phyloP scores from a whole-genome alignment of 2,888 invertebrate species.

The Pyrrhopygopsis socrates region DNA sequence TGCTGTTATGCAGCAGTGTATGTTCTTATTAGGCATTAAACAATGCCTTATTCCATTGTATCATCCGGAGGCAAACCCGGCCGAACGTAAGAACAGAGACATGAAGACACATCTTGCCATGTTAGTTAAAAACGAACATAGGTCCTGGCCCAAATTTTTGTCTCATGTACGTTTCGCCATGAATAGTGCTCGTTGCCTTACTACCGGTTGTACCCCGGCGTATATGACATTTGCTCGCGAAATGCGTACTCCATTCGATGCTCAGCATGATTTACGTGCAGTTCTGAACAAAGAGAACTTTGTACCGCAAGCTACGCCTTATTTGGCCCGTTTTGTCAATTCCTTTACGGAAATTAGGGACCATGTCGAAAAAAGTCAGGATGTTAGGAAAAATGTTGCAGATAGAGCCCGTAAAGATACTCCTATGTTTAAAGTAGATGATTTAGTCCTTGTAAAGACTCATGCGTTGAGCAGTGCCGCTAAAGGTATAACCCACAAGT shows the following conservation, averaged over 20 bases:
- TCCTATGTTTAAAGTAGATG: background rate
- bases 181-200: constrained; percentile 32
- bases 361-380: constrained; percentile 32
- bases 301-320: constrained; percentile 82
- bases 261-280: constrained; percentile 81
- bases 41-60: constrained; percentile 77
- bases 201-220: constrained; percentile 87
- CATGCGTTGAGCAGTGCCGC: constrained; percentile 41
- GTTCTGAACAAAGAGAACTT: constrained; percentile 86
- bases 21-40: constrained; percentile 76
- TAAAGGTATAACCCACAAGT: constrained; percentile 51
- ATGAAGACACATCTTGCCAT: constrained; percentile 62
- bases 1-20: constrained; percentile 87
- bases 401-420: background rate
- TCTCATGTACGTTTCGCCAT: constrained; percentile 52
- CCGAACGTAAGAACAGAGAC: constrained; percentile 73
- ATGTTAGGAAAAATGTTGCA: background rate
- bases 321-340: too few species aligned
- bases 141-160: constrained; percentile 39
- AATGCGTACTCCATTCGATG: constrained; percentile 87
- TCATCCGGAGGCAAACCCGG: constrained; percentile 76
- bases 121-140: constrained; percentile 59
- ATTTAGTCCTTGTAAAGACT: constrained; percentile 19
- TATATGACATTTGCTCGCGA: constrained; percentile 89
- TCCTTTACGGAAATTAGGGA: background rate